Evolutionary conservation across 1,140 invertebrate species (phyloP).

Genomic region (Piezodorus guildinii): DNA sequence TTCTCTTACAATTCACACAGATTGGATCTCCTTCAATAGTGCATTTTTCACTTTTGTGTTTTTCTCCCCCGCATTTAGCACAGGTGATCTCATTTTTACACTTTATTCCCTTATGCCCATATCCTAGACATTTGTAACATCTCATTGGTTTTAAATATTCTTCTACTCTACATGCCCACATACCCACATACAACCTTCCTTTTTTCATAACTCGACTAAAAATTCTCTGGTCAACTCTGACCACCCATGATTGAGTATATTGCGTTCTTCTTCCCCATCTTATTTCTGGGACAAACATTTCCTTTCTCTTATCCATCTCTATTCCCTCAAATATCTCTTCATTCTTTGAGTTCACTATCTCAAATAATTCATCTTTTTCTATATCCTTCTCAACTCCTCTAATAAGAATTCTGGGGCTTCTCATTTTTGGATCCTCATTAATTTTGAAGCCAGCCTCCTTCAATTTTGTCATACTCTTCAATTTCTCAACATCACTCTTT

Average conservation of each 20-base stretch:
- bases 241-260: background rate
- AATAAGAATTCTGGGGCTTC: background rate
- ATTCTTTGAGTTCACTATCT: background rate
- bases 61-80: background rate
- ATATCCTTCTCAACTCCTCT: background rate
- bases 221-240: background rate
- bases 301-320: background rate
- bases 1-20: background rate
- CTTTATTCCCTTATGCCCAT: background rate
- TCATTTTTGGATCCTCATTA: background rate
- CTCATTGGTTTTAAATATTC: background rate
- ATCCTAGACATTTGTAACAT: background rate
- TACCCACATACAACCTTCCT: background rate
- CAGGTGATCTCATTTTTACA: background rate
- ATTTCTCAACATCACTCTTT: background rate
- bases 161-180: background rate
- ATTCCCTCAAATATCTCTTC: background rate
- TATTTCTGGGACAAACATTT: background rate
- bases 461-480: background rate
- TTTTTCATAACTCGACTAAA: background rate
- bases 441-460: background rate
- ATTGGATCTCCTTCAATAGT: background rate
- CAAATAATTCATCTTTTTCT: background rate
- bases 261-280: background rate
- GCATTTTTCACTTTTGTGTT: background rate